Base-by-base conservation (phyloP, 2,888 invertebrate genomes). In the Noctuana brunneofusca region DNA sequence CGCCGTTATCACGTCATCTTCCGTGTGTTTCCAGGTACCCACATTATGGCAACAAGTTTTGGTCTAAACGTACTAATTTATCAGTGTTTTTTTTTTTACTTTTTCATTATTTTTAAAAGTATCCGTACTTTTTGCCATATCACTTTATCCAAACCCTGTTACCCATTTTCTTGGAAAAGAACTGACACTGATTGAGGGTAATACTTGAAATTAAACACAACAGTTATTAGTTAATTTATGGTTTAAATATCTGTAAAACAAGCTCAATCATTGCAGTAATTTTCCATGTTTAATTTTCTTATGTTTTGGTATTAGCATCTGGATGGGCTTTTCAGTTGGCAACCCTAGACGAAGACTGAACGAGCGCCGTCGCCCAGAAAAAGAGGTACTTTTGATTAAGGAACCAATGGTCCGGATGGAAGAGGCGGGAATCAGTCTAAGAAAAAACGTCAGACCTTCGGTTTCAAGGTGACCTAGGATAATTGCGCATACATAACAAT, bases 261-360 rank as follows among this genome's bases (percentile, higher is more conserved):
- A 43, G 18, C 16, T 55, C 65, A 65, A 58, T 65, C 62, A 67
- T 62, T 65, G 59, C 69, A 65, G 68, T 69, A 20, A 58, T 63
- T 58, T 71, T 77, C 78, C 75, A 70, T 65, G 66, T 65, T 24
- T 70, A 68, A 69, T 70, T 64, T 77, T 69, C 66, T 72, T 63
- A 77, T 80, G 78, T 74, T 71, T 79, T 72, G 78, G 72, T 80
- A 86, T 83, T 89, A 90, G 87, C 85, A 80, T 81, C 84, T 83
- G 80, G 80, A 86, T 91, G 91, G 90, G 84, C 90, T 91, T 91
- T 90, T 91, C 90, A 90, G 90, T 88, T 89, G 88, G 86, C 76
- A 83, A 77, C 73, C 75, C 76, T 66, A 72, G 75, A 79, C 71
- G 86, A 85, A 78, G 83, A 80, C 52, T 64, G 59, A 32, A 18